A percentile compares a stretch with the other conserved stretches of the same genome.
phyloP scores from a whole-genome alignment of 2,113 vertebrate species.

The Sylvia atricapilla region DNA sequence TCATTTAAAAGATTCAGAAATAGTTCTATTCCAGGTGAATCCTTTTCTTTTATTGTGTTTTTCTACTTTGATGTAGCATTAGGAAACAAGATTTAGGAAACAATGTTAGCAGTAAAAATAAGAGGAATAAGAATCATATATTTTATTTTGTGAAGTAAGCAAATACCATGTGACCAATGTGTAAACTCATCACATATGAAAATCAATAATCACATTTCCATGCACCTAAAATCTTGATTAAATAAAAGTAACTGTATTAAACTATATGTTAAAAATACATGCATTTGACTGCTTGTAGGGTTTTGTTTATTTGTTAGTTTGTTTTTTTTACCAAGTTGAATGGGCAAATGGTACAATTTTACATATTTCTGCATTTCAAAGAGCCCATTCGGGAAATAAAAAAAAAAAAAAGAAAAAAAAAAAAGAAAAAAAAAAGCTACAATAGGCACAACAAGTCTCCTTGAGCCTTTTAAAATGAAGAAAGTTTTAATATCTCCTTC shows the following conservation, averaged over 20 bases:
- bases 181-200: not conserved
- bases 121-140: slow-evolving; percentile 12
- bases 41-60: not conserved
- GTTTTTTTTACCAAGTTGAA: not conserved
- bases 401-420: not conserved
- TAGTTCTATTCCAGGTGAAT: not conserved
- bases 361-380: not conserved
- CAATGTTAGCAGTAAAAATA: slow-evolving; percentile 38
- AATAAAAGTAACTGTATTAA: slow-evolving; percentile 7
- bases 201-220: not conserved
- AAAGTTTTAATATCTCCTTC: not conserved
- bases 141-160: slow-evolving; percentile 25
- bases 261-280: not conserved
- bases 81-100: not conserved
- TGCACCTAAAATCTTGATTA: not conserved
- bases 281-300: not conserved
- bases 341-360: not conserved
- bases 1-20: not conserved
- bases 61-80: slow-evolving; percentile 18
- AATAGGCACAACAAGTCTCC: not conserved
- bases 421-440: not conserved
- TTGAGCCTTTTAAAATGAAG: not conserved
- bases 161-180: not conserved
- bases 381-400: not conserved
- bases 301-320: not conserved